Evolutionary conservation across 1,140 invertebrate species (phyloP).

Genomic region (Argopecten irradians): DNA sequence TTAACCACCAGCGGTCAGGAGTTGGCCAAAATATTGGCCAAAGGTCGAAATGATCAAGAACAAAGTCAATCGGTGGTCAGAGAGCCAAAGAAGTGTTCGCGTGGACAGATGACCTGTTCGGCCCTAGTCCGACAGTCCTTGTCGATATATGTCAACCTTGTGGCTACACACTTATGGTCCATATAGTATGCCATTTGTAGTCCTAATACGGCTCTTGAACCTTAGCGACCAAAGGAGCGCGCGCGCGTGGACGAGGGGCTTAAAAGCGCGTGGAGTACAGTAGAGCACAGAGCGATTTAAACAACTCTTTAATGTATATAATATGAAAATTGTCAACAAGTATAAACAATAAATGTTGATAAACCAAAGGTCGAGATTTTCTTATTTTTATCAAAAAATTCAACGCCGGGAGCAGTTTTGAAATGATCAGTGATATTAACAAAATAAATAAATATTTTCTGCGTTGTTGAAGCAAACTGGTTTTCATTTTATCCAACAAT

Average conservation of each 20-base stretch:
- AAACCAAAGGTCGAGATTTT: too few species aligned
- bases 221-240: background rate
- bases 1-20: background rate
- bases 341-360: too few species aligned
- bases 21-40: constrained; percentile 16
- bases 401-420: too few species aligned
- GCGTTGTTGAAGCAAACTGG: too few species aligned
- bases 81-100: background rate
- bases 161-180: background rate
- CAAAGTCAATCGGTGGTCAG: constrained; percentile 20
- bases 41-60: constrained; percentile 21
- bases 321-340: too few species aligned
- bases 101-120: background rate
- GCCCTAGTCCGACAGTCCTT: background rate
- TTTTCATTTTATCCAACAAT: too few species aligned
- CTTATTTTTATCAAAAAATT: too few species aligned
- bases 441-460: too few species aligned
- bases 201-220: background rate
- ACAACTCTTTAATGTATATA: too few species aligned
- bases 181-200: background rate
- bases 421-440: too few species aligned
- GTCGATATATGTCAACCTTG: background rate
- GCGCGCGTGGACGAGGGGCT: background rate
- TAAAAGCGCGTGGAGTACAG: background rate
- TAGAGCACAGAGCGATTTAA: background rate